A percentile compares a stretch with the other conserved stretches of the same genome.
phyloP scores from a whole-genome alignment of 2,797 vertebrate species.

The Rhinoraja longicauda region DNA sequence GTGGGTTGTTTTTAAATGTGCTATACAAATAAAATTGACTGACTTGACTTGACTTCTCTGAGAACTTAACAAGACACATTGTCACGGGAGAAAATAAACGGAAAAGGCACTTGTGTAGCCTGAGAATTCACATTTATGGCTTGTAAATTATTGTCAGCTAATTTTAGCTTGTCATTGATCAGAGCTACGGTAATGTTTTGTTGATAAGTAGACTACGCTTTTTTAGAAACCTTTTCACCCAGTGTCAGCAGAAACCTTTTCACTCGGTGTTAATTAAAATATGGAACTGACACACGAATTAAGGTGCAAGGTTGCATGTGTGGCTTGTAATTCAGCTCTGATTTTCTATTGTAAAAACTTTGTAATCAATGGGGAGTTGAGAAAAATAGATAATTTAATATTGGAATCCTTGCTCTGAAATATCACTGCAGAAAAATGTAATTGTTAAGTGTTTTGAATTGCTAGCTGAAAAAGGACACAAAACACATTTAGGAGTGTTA shows the following conservation, averaged over 20 bases:
- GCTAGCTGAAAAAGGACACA: background rate
- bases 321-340: background rate
- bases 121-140: background rate
- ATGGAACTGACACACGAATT: background rate
- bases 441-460: background rate
- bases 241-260: background rate
- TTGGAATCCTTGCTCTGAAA: background rate
- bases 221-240: no score
- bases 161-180: background rate
- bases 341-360: background rate
- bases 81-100: background rate
- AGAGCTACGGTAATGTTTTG: background rate
- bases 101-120: background rate
- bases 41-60: no score
- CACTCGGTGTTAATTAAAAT: background rate
- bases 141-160: background rate
- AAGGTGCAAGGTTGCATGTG: no score
- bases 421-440: background rate
- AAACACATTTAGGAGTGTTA: background rate
- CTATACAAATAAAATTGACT: no score
- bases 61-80: conserved; percentile 11
- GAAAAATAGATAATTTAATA: background rate
- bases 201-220: background rate
- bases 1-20: no score
- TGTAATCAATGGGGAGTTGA: background rate